phyloP scores from a whole-genome alignment of 2,888 invertebrate species.

The Cosmia pyralina region DNA sequence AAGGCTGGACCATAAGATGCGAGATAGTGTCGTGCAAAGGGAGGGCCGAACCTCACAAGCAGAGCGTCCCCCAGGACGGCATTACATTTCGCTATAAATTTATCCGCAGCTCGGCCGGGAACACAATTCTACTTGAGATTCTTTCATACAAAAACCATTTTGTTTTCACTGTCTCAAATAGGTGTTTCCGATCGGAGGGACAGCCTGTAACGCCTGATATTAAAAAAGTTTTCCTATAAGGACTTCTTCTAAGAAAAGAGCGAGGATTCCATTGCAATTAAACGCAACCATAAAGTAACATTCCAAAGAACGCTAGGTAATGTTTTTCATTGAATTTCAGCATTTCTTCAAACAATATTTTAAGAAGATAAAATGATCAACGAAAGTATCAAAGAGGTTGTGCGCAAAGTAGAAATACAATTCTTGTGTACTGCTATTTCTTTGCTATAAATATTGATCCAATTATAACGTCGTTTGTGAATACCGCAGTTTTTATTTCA shows the following conservation, averaged over 20 bases:
- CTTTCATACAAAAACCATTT: constrained; percentile 82
- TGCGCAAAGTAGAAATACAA: constrained; percentile 20
- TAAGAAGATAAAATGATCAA: constrained; percentile 27
- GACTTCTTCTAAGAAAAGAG: constrained; percentile 72
- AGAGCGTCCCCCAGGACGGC: constrained; percentile 76
- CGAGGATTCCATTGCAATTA: constrained; percentile 80
- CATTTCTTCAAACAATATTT: constrained; percentile 43
- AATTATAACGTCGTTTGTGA: constrained; percentile 36
- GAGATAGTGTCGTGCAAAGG: constrained; percentile 71
- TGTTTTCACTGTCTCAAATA: constrained; percentile 82
- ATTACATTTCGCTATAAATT: constrained; percentile 83
- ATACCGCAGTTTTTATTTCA: constrained; percentile 13
- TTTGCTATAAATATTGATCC: constrained; percentile 31
- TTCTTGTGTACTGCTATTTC: constrained; percentile 16
- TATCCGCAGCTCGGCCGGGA: constrained; percentile 75
- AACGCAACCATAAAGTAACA: constrained; percentile 72
- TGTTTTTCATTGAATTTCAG: constrained; percentile 52
- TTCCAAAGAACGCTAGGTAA: constrained; percentile 57
- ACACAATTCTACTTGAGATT: constrained; percentile 79
- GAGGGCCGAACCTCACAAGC: constrained; percentile 69
- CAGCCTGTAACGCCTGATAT: constrained; percentile 85
- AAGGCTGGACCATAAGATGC: constrained; percentile 68
- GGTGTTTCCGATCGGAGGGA: constrained; percentile 84
- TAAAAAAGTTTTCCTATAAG: constrained; percentile 88
- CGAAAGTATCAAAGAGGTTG: constrained; percentile 23